Base-by-base conservation (phyloP, 2,888 invertebrate genomes). In the Automeris io region DNA sequence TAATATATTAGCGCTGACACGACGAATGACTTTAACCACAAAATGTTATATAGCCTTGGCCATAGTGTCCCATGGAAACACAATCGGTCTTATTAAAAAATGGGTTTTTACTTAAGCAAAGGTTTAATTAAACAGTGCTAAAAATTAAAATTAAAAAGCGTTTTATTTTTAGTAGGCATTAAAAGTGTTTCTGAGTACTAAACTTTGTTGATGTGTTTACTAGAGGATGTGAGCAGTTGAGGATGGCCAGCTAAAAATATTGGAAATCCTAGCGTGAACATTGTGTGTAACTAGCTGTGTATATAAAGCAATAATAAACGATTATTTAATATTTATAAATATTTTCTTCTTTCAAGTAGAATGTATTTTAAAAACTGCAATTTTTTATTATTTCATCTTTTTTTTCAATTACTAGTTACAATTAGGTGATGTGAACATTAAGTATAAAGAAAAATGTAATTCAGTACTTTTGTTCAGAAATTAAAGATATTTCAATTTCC, bases 291-390 rank as follows among this genome's bases (percentile, higher is more conserved):
- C 54, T 58, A 59, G 44, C 48, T 65, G 51, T 76, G 67, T 77
- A 77, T 55, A 75, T 74, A 75, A 65, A 71, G 64, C 68, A 63
- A 44, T 61, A 59, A 56, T 54, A 60, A 61, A 61, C 29, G 13
- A n/a, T 29, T 16, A 29, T 29, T 29, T 13, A 29, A 16, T 29
- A 16, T 5, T 8, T 29, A 16, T 16, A 29, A 16, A n/a, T 16
- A 26, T 3, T 19, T 26, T 16, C n/a, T 29, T n/a, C 6, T 16
- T 29, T 26, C 7, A 26, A 6, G 7, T 7, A 23, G 35, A 18
- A 4, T 7, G n/a, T n/a, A n/a, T n/a, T n/a, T n/a, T n/a, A n/a
- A n/a, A n/a, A n/a, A n/a, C n/a, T n/a, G n/a, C n/a, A n/a, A n/a
- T n/a, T n/a, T n/a, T n/a, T n/a, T n/a, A n/a, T n/a, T n/a, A n/a